phyloP scores from a whole-genome alignment of 2,888 invertebrate genomes.

The Drosophila aldrichi region DNA sequence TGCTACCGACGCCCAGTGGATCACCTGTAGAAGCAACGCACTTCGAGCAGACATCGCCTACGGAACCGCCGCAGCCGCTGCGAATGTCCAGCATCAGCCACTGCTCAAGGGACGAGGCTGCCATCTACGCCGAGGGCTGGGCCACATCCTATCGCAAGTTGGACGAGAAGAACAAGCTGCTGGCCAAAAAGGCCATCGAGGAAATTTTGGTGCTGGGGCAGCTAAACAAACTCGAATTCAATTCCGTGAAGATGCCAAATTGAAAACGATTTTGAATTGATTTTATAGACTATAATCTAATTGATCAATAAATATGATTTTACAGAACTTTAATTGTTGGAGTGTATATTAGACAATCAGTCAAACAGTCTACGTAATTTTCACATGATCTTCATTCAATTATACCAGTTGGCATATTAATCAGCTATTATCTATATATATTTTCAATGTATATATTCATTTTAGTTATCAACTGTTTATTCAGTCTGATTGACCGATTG shows the following conservation, averaged over 20 bases:
- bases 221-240: constrained; percentile 45
- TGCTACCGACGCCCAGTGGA: not conserved
- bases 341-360: too few species aligned
- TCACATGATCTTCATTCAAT: too few species aligned
- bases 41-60: not conserved
- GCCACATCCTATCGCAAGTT: constrained; percentile 56
- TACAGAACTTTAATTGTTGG: not conserved
- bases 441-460: not conserved
- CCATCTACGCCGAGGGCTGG: constrained; percentile 53
- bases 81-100: not conserved
- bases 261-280: not conserved
- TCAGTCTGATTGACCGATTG: not conserved
- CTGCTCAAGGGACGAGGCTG: constrained; percentile 39
- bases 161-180: constrained; percentile 41
- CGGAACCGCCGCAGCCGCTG: constrained; percentile 2
- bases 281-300: not conserved
- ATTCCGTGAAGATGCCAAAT: constrained; percentile 51
- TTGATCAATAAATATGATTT: not conserved
- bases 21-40: not conserved
- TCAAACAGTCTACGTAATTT: not conserved
- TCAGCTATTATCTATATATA: not conserved
- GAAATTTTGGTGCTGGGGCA: constrained; percentile 56
- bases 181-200: constrained; percentile 60
- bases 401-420: not conserved
- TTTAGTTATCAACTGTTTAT: not conserved